phyloP scores from a whole-genome alignment of 1,140 invertebrate species.

The Saccostrea glomerata region DNA sequence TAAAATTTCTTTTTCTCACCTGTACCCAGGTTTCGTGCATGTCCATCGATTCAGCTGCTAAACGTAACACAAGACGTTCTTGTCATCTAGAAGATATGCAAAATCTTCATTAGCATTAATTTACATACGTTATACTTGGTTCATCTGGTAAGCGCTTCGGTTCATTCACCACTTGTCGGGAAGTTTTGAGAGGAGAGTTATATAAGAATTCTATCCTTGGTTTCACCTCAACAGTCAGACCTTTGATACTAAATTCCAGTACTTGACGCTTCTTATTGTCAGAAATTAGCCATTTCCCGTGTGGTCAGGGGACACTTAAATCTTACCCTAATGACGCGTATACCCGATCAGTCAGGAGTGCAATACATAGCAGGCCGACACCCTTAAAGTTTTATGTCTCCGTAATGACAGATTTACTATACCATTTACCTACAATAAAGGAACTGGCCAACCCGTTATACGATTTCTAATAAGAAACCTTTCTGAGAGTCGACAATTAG shows the following conservation, averaged over 20 bases:
- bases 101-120: constrained; percentile 32
- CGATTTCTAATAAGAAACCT: not conserved
- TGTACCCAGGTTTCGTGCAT: not conserved
- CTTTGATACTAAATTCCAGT: not conserved
- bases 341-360: constrained; percentile 3
- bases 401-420: constrained; percentile 20
- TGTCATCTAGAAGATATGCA: constrained; percentile 26
- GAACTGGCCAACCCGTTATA: not conserved
- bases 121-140: constrained; percentile 24
- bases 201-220: constrained; percentile 11
- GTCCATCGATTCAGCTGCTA: constrained; percentile 8
- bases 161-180: not conserved
- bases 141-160: constrained; percentile 1
- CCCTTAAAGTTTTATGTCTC: constrained; percentile 13
- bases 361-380: not conserved
- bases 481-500: not conserved
- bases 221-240: not conserved
- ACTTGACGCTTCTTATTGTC: not conserved
- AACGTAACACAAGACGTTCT: not conserved
- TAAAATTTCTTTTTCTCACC: not conserved
- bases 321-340: not conserved
- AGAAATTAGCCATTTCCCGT: not conserved
- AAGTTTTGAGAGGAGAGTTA: not conserved
- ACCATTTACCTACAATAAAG: constrained; percentile 12
- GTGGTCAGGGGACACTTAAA: not conserved